These are phyloP conservation scores for Idris sp. DNA, from an alignment of 1,140 invertebrate species.

Conservation along the genomic window DNA sequence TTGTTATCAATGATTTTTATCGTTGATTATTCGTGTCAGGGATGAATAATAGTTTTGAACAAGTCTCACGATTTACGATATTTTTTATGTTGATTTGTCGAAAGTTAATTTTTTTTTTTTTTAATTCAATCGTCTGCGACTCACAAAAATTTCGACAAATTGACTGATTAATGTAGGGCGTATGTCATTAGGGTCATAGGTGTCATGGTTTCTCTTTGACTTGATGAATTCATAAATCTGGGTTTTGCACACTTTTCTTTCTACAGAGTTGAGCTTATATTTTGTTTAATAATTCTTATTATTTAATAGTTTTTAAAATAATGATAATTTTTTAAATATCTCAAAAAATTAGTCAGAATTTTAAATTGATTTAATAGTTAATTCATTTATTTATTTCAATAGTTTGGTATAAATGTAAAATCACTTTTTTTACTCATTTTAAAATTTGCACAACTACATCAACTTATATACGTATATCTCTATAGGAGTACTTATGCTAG, in stretches of 20 bases:
- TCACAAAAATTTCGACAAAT: conserved; percentile 47
- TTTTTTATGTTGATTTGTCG: conserved; percentile 48
- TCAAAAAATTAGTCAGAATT: too few species aligned
- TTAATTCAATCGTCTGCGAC: conserved; percentile 11
- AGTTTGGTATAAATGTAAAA: too few species aligned
- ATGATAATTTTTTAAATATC: too few species aligned
- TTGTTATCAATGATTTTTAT: conserved; percentile 17
- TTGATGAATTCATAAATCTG: conserved; percentile 37
- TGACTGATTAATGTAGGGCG: conserved; percentile 40
- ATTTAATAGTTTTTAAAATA: too few species aligned
- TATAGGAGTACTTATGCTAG: conserved; percentile 72
- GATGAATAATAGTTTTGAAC: conserved; percentile 29
- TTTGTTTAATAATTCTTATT: too few species aligned
- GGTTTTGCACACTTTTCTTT: too few species aligned
- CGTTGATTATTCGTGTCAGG: conserved; percentile 22
- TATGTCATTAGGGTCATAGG: conserved; percentile 59
- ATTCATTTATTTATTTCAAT: too few species aligned
- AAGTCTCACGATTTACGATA: conserved; percentile 13
- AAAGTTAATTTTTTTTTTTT: conserved; percentile 9
- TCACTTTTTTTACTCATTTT: too few species aligned
- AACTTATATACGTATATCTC: conserved; percentile 15
- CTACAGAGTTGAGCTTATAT: too few species aligned
- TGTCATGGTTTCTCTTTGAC: conserved; percentile 72
- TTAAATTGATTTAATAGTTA: too few species aligned
- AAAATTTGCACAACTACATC: not conserved